Percentiles rank a stretch among this genome's conserved stretches.
These are phyloP conservation scores for Leucosticte australis DNA, from an alignment of 2,113 vertebrate genomes.

Conservation along the genomic window DNA sequence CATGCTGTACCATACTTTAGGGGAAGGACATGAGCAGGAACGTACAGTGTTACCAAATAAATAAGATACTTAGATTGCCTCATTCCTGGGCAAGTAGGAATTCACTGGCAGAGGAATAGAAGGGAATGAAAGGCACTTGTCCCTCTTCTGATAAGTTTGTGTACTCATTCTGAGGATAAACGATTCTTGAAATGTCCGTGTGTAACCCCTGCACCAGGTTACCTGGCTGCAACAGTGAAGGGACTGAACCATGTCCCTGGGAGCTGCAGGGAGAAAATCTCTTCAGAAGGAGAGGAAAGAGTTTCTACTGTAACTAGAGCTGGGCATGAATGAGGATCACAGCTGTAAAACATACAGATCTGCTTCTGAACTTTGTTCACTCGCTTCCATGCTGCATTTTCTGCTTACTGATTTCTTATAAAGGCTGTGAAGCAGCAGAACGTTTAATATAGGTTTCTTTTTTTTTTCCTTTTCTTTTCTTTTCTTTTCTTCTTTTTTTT, in stretches of 20 bases:
- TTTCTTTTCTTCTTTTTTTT: not conserved
- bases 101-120: not conserved
- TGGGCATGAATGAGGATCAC: not conserved
- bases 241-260: not conserved
- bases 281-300: not conserved
- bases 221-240: not conserved
- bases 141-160: not conserved
- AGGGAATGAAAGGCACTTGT: not conserved
- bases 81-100: not conserved
- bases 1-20: not conserved
- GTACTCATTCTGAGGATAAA: not conserved
- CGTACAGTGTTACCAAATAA: not conserved
- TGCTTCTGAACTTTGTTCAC: not conserved
- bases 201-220: not conserved
- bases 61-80: not conserved
- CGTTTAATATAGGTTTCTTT: not conserved
- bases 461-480: accelerated
- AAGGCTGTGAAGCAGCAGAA: not conserved
- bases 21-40: not conserved
- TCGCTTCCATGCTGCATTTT: not conserved
- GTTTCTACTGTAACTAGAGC: not conserved
- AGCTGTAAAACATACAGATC: not conserved
- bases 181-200: not conserved
- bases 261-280: not conserved
- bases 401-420: not conserved